phyloP scores from a whole-genome alignment of 1,140 invertebrate genomes.

The Trachelipus rathkii region DNA sequence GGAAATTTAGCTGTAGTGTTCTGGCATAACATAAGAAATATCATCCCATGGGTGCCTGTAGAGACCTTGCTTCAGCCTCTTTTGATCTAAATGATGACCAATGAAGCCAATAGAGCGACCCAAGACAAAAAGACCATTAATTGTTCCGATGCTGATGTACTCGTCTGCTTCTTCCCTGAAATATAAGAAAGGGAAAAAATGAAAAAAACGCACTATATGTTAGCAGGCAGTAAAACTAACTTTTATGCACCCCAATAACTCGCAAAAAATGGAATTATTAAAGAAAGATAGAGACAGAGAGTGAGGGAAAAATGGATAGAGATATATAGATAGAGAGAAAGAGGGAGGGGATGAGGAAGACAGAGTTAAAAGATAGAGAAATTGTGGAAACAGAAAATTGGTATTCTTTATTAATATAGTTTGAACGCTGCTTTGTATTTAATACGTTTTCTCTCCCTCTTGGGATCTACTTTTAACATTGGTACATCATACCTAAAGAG shows the following conservation, averaged over 20 bases:
- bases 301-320: not conserved
- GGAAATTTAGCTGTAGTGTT: constrained; percentile 58
- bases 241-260: too few relatives aligned
- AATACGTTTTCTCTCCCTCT: too few relatives aligned
- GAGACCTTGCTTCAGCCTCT: constrained; percentile 94
- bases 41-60: constrained; percentile 99
- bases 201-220: too few relatives aligned
- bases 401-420: too few relatives aligned
- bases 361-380: too few relatives aligned
- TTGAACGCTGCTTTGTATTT: too few relatives aligned
- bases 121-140: constrained; percentile 97
- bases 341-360: too few relatives aligned
- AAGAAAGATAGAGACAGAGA: not conserved
- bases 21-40: constrained; percentile 94
- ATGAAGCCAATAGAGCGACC: constrained; percentile 98
- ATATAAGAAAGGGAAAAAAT: constrained; percentile 24
- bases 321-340: too few relatives aligned
- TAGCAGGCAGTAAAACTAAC: not conserved
- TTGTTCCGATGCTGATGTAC: constrained; percentile 94
- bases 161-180: constrained; percentile 92
- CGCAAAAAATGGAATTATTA: not conserved
- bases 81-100: constrained; percentile 97
- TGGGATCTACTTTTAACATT: too few relatives aligned
- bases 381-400: too few relatives aligned
- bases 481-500: too few relatives aligned